These are phyloP conservation scores for Tonatia bakeri DNA, from an alignment of 2,113 vertebrate species.

Conservation along the genomic window DNA sequence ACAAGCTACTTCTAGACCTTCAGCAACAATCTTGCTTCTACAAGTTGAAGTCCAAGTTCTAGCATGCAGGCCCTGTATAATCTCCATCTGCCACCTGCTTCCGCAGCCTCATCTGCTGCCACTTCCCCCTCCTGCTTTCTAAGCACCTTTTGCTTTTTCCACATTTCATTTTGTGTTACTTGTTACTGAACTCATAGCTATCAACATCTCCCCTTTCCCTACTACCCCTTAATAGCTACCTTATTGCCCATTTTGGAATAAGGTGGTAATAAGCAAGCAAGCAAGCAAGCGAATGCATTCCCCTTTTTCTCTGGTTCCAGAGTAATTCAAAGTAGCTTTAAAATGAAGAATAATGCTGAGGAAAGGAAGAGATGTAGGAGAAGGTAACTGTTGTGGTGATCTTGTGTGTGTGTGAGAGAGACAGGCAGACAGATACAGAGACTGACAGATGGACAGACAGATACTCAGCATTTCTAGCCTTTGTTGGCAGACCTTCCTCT, in stretches of 20 bases:
- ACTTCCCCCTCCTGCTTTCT: background rate
- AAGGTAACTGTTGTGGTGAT: background rate
- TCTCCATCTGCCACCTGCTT: background rate
- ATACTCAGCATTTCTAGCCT: background rate
- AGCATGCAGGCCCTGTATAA: too few species aligned
- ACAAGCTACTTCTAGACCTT: background rate
- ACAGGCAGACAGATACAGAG: background rate
- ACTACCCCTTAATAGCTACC: background rate
- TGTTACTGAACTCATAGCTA: background rate
- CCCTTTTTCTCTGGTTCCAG: background rate
- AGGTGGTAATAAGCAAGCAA: background rate
- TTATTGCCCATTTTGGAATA: background rate
- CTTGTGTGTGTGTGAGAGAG: background rate
- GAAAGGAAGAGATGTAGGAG: background rate
- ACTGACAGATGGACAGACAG: fast-evolving
- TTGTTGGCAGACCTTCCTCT: background rate
- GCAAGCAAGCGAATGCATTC: background rate
- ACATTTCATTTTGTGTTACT: background rate
- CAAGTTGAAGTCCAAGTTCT: background rate
- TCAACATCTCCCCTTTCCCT: background rate
- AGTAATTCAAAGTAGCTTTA: background rate
- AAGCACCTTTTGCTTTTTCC: background rate
- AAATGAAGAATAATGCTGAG: background rate
- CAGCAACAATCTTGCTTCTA: background rate
- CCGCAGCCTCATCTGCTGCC: background rate